phyloP scores from a whole-genome alignment of 1,140 invertebrate genomes.

The Trinorchestia longiramus region DNA sequence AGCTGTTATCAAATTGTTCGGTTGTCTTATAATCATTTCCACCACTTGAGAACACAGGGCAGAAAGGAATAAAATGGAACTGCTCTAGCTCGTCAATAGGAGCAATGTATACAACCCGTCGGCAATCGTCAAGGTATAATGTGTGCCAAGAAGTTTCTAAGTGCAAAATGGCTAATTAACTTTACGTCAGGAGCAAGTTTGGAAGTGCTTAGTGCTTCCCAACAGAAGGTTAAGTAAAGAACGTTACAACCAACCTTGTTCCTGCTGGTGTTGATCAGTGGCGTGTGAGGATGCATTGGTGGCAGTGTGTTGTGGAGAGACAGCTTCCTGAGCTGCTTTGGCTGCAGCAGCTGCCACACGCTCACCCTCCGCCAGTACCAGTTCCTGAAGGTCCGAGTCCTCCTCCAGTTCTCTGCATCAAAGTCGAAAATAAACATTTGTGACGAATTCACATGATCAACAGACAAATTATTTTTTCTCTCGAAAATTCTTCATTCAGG shows the following conservation, averaged over 20 bases:
- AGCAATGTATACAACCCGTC: too few species aligned
- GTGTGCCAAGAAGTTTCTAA: too few species aligned
- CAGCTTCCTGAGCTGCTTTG: slow-evolving; percentile 7
- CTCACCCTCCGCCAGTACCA: slow-evolving; percentile 45
- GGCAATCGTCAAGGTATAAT: too few species aligned
- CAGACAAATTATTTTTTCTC: neutral
- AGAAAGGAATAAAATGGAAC: too few species aligned
- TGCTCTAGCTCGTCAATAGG: too few species aligned
- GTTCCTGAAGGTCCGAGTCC: slow-evolving; percentile 40
- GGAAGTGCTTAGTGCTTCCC: too few species aligned
- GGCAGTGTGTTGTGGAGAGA: neutral
- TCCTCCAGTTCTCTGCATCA: slow-evolving; percentile 24
- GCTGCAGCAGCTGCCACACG: slow-evolving; percentile 16
- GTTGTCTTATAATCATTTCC: too few species aligned
- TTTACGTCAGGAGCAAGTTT: too few species aligned
- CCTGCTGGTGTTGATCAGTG: neutral
- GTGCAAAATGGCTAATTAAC: neutral
- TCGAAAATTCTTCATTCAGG: neutral
- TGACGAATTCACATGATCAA: neutral
- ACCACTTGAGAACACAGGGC: too few species aligned
- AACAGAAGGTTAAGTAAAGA: neutral
- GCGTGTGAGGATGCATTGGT: neutral
- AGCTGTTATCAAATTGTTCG: too few species aligned
- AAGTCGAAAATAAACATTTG: neutral
- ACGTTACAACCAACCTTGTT: slow-evolving; percentile 5